Conservation (phyloP, 37 sponge, comb jelly and placozoan genomes). For the Beroe ovata region DNA sequence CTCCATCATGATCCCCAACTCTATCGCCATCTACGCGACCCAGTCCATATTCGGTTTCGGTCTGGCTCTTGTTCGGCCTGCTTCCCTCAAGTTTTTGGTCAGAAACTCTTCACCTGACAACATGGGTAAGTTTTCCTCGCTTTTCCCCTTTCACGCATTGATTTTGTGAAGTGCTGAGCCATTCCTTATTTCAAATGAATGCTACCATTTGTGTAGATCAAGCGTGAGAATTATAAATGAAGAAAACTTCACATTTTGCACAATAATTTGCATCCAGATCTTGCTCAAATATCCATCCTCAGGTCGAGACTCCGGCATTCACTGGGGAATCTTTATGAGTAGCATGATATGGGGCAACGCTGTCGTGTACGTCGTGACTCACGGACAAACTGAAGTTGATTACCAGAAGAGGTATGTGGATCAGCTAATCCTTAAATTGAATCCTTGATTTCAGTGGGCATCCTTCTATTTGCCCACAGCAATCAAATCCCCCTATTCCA, state of each 20-base stretch:
- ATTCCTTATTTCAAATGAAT: too few species aligned
- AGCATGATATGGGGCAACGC: constrained; percentile 59
- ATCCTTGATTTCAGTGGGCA: too few species aligned
- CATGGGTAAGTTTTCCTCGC: not conserved
- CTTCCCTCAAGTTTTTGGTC: constrained; percentile 20
- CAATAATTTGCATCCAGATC: too few species aligned
- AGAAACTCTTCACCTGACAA: constrained; percentile 2
- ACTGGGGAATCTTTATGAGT: constrained; percentile 59
- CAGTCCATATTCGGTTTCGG: constrained; percentile 42
- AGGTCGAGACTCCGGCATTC: constrained; percentile 16
- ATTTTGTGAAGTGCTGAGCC: too few species aligned
- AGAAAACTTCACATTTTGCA: too few species aligned
- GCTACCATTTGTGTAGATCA: too few species aligned
- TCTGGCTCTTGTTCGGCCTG: constrained; percentile 30
- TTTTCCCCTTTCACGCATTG: not conserved
- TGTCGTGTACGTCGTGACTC: not conserved
- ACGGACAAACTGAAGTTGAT: not conserved
- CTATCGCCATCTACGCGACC: not conserved
- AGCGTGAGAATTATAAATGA: too few species aligned
- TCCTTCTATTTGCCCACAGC: too few species aligned
- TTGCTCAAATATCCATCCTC: too few species aligned
- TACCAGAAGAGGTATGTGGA: not conserved
- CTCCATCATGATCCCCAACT: constrained; percentile 17
- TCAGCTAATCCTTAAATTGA: too few species aligned
- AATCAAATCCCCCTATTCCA: too few species aligned